These are phyloP conservation scores for Blennius ocellaris DNA, from an alignment of 2,113 vertebrate species.

Conservation along the genomic window DNA sequence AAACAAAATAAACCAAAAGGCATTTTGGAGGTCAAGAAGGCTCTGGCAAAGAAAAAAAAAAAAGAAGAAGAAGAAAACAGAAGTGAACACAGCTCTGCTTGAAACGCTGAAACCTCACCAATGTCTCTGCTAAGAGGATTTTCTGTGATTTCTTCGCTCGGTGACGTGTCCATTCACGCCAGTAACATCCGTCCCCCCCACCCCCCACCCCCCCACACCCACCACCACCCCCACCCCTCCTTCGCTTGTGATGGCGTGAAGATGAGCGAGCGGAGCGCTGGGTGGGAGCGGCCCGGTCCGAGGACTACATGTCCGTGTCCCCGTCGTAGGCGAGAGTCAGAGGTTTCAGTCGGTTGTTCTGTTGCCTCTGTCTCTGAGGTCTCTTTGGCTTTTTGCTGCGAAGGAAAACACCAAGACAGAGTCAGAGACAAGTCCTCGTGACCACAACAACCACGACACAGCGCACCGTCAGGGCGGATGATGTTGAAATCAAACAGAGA, in stretches of 20 bases:
- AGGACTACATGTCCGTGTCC: conserved; percentile 94
- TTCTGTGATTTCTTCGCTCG: conserved; percentile 36
- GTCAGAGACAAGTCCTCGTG: conserved; percentile 14
- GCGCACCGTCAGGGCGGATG: too few species aligned
- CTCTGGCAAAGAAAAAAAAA: conserved; percentile 52
- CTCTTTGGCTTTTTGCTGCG: conserved; percentile 99
- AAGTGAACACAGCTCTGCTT: conserved; percentile 38
- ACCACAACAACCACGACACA: too few species aligned
- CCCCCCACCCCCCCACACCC: too few species aligned
- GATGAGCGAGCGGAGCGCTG: conserved; percentile 50
- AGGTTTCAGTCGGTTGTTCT: conserved; percentile 97
- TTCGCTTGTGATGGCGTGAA: conserved; percentile 30
- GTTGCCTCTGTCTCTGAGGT: conserved; percentile 96
- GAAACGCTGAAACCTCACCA: conserved; percentile 47
- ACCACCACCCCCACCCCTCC: too few species aligned
- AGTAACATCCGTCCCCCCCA: conserved; percentile 42
- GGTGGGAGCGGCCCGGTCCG: conserved; percentile 6
- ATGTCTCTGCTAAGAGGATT: conserved; percentile 62
- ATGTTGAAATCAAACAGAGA: too few species aligned
- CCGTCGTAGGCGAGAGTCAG: conserved; percentile 98
- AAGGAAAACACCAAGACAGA: conserved; percentile 43
- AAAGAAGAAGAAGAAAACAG: background rate
- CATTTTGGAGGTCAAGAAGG: conserved; percentile 71
- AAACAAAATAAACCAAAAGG: conserved; percentile 62
- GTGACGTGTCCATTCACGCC: conserved; percentile 56